Evolutionary conservation across 92 coral and sea anemone genomes (phyloP), one percentile per base, ranked within the genome.

Genomic region (Pocillopora grandis): DNA sequence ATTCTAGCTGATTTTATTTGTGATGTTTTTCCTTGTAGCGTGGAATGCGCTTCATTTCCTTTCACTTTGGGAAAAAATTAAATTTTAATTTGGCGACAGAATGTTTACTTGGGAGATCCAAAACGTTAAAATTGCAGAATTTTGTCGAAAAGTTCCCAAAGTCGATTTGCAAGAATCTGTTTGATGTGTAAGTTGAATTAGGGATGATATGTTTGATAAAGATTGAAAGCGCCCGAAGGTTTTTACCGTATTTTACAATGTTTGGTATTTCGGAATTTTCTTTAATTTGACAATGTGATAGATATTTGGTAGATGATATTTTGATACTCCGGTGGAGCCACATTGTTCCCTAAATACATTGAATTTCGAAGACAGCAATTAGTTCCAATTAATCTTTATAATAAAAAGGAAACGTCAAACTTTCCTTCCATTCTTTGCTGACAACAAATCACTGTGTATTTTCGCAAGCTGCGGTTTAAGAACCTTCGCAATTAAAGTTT

Each of bases 301-400:
- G 27, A 56, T 84, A 37, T 84, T 84, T 66, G 61, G 76, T 59
- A 66, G 66, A 67, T 67, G 88, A 82, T 92, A 93, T 92, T 80
- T 85, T 80, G 79, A 85, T 74, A 86, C 78, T 84, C 85, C 67
- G 58, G 61, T 21, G 82, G 83, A 70, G 83, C 77, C 58, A 71
- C 84, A 89, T 85, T 90, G 91, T 94, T 77, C 88, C 72, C 93
- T 87, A 94, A 92, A 87, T 79, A 92, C 98, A 87, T 94, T 94
- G 98, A 90, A 92, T 94, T 90, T 82, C 95, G 92, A 84, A 92
- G 95, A 94, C 95, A 89, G 76, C 95, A 94, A 94, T 94, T 94
- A 94, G 86, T 83, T 81, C 78, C 95, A 94, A 94, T 94, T 94
- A 94, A 94, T 94, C 87, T 94, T 88, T 94, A 89, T 92, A 87